These are phyloP conservation scores for Nannobrachium achirus DNA, from an alignment of 2,113 vertebrate species.

Conservation along the genomic window DNA sequence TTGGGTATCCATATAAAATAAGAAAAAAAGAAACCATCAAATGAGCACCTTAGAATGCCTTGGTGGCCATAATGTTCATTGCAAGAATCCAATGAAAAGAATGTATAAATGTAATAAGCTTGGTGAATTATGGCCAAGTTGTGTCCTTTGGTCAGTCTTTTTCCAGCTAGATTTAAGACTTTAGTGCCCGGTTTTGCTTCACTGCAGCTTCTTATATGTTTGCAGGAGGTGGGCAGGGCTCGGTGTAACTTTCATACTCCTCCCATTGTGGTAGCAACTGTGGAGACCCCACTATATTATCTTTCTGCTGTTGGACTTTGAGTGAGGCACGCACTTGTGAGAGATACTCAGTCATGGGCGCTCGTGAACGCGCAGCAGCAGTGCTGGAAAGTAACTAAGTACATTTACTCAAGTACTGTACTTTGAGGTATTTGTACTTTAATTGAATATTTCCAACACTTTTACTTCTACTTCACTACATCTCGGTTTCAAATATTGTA, in stretches of 20 bases:
- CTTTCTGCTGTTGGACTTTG: conserved; percentile 49
- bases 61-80: conserved; percentile 16
- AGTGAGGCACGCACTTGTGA: conserved; percentile 43
- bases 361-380: conserved; percentile 55
- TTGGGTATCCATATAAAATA: conserved; percentile 39
- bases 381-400: too few relatives aligned
- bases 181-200: conserved; percentile 61
- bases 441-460: too few relatives aligned
- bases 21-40: conserved; percentile 25
- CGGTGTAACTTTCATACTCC: conserved; percentile 76
- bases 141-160: conserved; percentile 31
- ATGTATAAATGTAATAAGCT: conserved; percentile 2
- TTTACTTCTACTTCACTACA: too few relatives aligned
- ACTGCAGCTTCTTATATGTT: conserved; percentile 76
- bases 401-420: too few relatives aligned
- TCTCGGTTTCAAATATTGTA: too few relatives aligned
- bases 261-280: conserved; percentile 79
- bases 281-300: conserved; percentile 69
- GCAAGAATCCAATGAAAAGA: neutral
- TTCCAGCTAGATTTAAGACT: conserved; percentile 60
- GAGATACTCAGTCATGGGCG: neutral
- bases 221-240: conserved; percentile 80
- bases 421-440: too few relatives aligned
- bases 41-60: conserved; percentile 33
- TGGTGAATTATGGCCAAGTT: conserved; percentile 16